Evolutionary conservation across 2,888 invertebrate genomes (phyloP), one percentile per base, ranked within the genome.

Genomic region (Drosophila testacea): DNA sequence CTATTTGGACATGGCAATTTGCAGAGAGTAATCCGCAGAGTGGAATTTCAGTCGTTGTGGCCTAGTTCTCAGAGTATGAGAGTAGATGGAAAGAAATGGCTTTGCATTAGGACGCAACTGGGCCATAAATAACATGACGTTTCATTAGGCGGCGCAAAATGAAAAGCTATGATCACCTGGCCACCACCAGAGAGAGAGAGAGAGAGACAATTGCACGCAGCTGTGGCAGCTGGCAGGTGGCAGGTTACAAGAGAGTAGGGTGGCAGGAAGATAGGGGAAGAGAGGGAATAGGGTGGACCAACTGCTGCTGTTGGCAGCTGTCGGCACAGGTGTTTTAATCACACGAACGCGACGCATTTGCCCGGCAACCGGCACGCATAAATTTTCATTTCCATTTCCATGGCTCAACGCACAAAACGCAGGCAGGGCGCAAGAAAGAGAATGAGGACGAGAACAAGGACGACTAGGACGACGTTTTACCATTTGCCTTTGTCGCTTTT

Each of bases 321-420:
- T 71, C 80, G 76, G 52, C 83, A 60, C 79, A 80, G 79, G 83
- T 80, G 79, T 82, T 80, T 82, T 80, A 80, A 80, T 80, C 79
- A 80, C 79, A 72, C 75, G 59, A 62, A 79, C 71, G 75, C 79
- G 82, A 11, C 70, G 66, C 77, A 80, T 76, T 80, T 72, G 62
- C 57, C 72, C 47, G 62, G 57, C 51, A 32, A 55, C 62, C 70
- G 71, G 55, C 68, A 79, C 71, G 75, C 85, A 85, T 85, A 85
- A 85, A 85, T 89, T 89, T 89, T 85, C 86, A 85, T 89, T 89
- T 89, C 70, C 77, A 85, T 82, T 89, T 89, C 82, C 89, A 85
- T 76, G 88, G 89, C 83, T 76, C 72, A 78, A 81, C 84, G 84
- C 87, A 88, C 69, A 65, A 63, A 75, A 66, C 60, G 71, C 69